A percentile compares a stretch with the other conserved stretches of the same genome.
Conservation (phyloP, 2,888 invertebrate species). For the Lepidocyrtinus sp. region DNA sequence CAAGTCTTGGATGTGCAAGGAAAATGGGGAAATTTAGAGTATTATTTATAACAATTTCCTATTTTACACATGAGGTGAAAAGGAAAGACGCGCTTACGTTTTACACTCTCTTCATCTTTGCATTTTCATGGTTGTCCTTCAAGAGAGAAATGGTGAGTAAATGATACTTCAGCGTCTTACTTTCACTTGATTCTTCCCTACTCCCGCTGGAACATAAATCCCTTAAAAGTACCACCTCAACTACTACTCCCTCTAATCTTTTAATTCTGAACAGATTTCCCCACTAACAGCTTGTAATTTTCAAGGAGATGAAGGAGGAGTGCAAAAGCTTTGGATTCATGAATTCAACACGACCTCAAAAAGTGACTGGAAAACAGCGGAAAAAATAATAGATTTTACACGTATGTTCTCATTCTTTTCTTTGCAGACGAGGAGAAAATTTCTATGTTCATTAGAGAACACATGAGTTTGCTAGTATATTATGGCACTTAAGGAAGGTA, state of each 20-base stretch:
- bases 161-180: neutral
- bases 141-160: neutral
- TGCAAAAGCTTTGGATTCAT: neutral
- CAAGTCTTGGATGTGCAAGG: neutral
- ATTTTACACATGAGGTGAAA: neutral
- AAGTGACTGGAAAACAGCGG: too few relatives aligned
- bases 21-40: too few relatives aligned
- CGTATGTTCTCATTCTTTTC: neutral
- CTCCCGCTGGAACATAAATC: conserved; percentile 15
- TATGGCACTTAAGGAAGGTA: neutral
- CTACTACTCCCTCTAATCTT: conserved; percentile 42
- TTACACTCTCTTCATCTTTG: neutral
- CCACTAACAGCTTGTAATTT: conserved; percentile 34
- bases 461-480: neutral
- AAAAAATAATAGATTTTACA: too few relatives aligned
- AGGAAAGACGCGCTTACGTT: neutral
- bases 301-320: neutral
- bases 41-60: neutral
- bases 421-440: conserved; percentile 12
- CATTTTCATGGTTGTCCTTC: too few relatives aligned
- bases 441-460: neutral
- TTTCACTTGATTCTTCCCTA: neutral
- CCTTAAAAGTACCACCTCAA: conserved; percentile 24
- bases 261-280: conserved; percentile 42
- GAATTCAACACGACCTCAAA: neutral